Evolutionary conservation across 1,140 invertebrate species (phyloP).

Genomic region (Lepidurus apus): DNA sequence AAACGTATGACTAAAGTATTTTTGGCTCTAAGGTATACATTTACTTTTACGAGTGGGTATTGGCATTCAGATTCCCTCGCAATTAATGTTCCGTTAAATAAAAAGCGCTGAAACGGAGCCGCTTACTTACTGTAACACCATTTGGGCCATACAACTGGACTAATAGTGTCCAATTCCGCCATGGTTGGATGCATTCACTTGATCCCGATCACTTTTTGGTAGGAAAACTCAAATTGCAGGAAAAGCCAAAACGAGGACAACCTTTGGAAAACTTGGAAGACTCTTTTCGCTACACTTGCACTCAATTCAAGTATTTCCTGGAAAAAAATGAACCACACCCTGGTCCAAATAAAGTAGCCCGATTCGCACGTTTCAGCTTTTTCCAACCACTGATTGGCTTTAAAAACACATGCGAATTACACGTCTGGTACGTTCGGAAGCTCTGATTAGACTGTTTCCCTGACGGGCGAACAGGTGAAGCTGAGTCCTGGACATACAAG

Average conservation of each 20-base stretch:
- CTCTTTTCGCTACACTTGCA: too few relatives aligned
- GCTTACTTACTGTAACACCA: constrained; percentile 35
- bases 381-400: too few relatives aligned
- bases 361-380: too few relatives aligned
- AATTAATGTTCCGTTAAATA: background rate
- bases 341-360: too few relatives aligned
- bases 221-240: too few relatives aligned
- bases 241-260: too few relatives aligned
- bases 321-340: too few relatives aligned
- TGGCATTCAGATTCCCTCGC: too few relatives aligned
- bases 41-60: background rate
- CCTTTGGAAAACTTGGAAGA: too few relatives aligned
- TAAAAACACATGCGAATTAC: background rate
- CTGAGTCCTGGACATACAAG: background rate
- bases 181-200: constrained; percentile 24
- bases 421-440: background rate
- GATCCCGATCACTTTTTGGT: background rate
- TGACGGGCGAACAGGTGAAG: background rate
- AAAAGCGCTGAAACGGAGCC: background rate
- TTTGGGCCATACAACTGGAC: constrained; percentile 34
- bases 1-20: too few relatives aligned
- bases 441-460: constrained; percentile 9
- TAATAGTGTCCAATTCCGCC: constrained; percentile 30
- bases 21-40: too few relatives aligned
- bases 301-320: too few relatives aligned